Conservation (phyloP, 2,113 vertebrate genomes). For the Poeciliopsis retropinna region DNA sequence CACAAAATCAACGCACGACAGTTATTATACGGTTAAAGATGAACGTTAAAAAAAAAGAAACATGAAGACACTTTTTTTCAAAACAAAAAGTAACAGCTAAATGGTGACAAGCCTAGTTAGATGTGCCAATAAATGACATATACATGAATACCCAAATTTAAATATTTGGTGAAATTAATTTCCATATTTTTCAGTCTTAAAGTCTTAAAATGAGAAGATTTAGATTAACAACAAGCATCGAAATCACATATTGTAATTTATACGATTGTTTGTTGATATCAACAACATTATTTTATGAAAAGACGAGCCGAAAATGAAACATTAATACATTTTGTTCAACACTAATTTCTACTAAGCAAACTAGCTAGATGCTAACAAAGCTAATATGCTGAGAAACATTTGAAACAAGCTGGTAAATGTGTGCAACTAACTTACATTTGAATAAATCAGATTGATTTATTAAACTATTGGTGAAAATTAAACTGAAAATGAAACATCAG, state of each 20-base stretch:
- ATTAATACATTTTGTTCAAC: too few relatives aligned
- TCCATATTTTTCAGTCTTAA: not conserved
- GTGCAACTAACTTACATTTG: too few relatives aligned
- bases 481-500: not conserved
- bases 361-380: too few relatives aligned
- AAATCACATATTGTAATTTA: rapidly evolving
- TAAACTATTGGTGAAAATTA: not conserved
- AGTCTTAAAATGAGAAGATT: too few relatives aligned
- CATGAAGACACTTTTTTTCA: not conserved
- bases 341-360: too few relatives aligned
- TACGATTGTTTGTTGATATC: not conserved
- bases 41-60: not conserved
- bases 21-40: not conserved
- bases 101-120: not conserved
- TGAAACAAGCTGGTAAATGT: too few relatives aligned
- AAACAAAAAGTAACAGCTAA: not conserved
- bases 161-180: not conserved
- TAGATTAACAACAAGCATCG: not conserved
- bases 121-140: not conserved
- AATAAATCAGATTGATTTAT: too few relatives aligned
- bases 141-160: not conserved
- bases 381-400: too few relatives aligned
- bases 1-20: slow-evolving; percentile 22
- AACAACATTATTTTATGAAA: not conserved
- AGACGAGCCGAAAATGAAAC: too few relatives aligned